A percentile compares a stretch with the other conserved stretches of the same genome.
Conservation (phyloP, 2,113 vertebrate species). For the Chloropsis cyanopogon region DNA sequence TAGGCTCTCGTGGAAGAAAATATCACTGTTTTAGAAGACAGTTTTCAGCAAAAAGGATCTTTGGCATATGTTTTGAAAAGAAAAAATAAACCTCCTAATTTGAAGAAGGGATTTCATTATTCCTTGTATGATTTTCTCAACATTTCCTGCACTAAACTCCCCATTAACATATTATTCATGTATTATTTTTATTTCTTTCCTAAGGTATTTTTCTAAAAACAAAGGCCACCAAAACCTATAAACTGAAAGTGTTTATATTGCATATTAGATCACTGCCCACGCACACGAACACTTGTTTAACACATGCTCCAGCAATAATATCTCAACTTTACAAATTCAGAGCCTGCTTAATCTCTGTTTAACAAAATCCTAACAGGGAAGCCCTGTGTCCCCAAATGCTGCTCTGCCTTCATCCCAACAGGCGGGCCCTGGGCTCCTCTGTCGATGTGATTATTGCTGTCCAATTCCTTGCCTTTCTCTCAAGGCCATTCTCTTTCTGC, state of each 20-base stretch:
- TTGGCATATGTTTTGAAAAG: not conserved
- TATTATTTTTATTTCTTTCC: not conserved
- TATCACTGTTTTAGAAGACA: not conserved
- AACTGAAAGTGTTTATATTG: not conserved
- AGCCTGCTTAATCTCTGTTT: constrained; percentile 48
- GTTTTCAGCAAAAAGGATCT: not conserved
- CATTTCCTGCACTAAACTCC: not conserved
- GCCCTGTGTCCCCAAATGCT: constrained; percentile 59
- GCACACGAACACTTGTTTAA: not conserved
- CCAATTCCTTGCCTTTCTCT: constrained; percentile 50
- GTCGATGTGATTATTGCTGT: constrained; percentile 55
- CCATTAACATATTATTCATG: not conserved
- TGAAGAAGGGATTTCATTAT: not conserved
- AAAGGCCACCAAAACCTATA: not conserved
- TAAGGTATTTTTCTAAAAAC: not conserved
- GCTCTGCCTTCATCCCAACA: constrained; percentile 64
- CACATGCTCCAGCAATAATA: not conserved
- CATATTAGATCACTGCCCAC: not conserved
- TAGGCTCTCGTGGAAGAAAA: not conserved
- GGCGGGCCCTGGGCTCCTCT: constrained; percentile 53
- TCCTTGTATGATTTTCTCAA: not conserved
- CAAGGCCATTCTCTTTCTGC: not conserved
- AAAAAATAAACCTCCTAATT: not conserved
- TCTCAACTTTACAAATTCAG: constrained; percentile 15
- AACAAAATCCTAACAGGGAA: constrained; percentile 12